A percentile compares a stretch with the other conserved stretches of the same genome.
Conservation (phyloP, 2,888 invertebrate genomes). For the Phengaris arion region DNA sequence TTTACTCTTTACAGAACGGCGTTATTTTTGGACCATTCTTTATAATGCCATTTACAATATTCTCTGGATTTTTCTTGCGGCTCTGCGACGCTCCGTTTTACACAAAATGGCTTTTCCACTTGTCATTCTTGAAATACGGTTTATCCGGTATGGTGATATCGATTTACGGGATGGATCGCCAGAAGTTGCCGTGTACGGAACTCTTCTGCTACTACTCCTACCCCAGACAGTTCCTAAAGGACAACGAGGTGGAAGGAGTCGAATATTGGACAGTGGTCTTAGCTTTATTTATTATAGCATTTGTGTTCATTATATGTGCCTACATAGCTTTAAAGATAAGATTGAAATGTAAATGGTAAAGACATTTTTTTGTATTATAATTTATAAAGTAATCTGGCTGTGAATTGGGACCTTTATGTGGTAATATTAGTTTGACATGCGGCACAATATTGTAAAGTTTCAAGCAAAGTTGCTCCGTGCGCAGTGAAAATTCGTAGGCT, state of each 20-base stretch:
- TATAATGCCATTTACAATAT: constrained; percentile 91
- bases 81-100: constrained; percentile 88
- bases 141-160: constrained; percentile 90
- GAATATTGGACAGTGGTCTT: constrained; percentile 83
- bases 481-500: neutral
- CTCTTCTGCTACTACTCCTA: constrained; percentile 87
- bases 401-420: constrained; percentile 21
- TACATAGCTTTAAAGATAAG: constrained; percentile 84
- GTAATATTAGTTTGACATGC: constrained; percentile 1
- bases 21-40: constrained; percentile 93
- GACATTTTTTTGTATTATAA: constrained; percentile 28
- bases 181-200: constrained; percentile 85
- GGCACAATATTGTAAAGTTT: neutral
- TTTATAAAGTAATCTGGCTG: constrained; percentile 26
- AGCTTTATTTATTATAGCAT: constrained; percentile 82
- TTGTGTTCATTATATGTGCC: constrained; percentile 81
- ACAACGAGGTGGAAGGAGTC: constrained; percentile 84
- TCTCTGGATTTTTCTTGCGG: constrained; percentile 95
- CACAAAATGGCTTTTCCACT: constrained; percentile 91
- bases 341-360: constrained; percentile 77
- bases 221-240: constrained; percentile 86
- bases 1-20: constrained; percentile 84
- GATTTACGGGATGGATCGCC: constrained; percentile 89
- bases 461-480: neutral
- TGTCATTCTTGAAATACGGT: constrained; percentile 93